A percentile compares a stretch with the other conserved stretches of the same genome.
Evolutionary conservation across 1,140 invertebrate genomes (phyloP).

Genomic region (Venturia canescens): DNA sequence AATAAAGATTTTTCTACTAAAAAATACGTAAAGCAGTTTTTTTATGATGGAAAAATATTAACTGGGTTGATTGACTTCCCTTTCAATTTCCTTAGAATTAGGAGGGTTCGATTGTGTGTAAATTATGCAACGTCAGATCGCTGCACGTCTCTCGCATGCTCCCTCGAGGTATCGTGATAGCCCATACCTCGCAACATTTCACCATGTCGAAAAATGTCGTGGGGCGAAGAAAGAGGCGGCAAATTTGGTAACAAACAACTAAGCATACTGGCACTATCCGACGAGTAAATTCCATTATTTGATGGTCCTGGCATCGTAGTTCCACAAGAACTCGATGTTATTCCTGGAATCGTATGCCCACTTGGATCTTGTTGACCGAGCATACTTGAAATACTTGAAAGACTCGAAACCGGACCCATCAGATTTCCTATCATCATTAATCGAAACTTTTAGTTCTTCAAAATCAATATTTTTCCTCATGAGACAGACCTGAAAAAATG

Average conservation of each 20-base stretch:
- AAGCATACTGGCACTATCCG: slow-evolving; percentile 65
- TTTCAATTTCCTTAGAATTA: background rate
- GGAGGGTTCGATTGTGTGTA: background rate
- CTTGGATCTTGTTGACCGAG: slow-evolving; percentile 55
- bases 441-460: too few species aligned
- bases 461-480: too few species aligned
- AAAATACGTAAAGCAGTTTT: too few species aligned
- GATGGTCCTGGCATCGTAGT: slow-evolving; percentile 55
- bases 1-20: too few species aligned
- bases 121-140: slow-evolving; percentile 64
- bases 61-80: too few species aligned
- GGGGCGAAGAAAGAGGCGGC: slow-evolving; percentile 62
- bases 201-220: slow-evolving; percentile 66
- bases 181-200: slow-evolving; percentile 66
- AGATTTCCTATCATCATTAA: slow-evolving; percentile 53
- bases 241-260: slow-evolving; percentile 65
- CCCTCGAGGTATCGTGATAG: slow-evolving; percentile 64
- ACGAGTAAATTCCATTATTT: slow-evolving; percentile 64
- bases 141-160: slow-evolving; percentile 63
- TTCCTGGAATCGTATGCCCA: slow-evolving; percentile 38
- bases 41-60: too few species aligned
- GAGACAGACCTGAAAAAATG: slow-evolving; percentile 39
- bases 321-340: slow-evolving; percentile 51
- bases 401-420: slow-evolving; percentile 51
- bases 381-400: slow-evolving; percentile 45